Conservation (phyloP, 1,140 invertebrate species). For the Dermatophagoides farinae region DNA sequence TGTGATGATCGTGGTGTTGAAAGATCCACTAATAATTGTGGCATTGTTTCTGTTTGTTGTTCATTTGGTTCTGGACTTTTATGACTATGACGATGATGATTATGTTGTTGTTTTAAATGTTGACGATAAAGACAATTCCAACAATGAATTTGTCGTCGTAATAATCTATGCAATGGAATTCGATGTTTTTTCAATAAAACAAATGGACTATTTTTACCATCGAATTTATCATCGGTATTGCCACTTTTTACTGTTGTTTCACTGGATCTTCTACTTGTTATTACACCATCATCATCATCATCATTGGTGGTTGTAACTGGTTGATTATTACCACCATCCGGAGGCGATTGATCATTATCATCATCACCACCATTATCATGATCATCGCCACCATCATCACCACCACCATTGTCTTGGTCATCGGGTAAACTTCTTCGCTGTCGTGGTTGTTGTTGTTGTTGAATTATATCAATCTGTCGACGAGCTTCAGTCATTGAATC, state of each 20-base stretch:
- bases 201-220: neutral
- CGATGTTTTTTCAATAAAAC: neutral
- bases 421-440: neutral
- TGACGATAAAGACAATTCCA: neutral
- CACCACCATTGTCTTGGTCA: neutral
- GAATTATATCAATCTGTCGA: neutral
- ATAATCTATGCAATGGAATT: neutral
- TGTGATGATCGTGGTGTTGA: too few species aligned
- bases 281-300: too few species aligned
- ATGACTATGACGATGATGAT: neutral
- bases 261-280: neutral
- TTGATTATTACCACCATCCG: too few species aligned
- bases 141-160: neutral
- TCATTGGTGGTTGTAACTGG: too few species aligned
- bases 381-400: neutral
- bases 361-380: too few species aligned
- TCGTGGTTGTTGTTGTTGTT: neutral
- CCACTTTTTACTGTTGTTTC: neutral
- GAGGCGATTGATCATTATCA: too few species aligned
- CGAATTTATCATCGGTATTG: neutral
- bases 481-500: neutral
- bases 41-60: too few species aligned
- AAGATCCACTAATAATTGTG: too few species aligned
- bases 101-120: neutral
- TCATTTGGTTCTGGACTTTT: too few species aligned